Percentiles rank a stretch among this genome's conserved stretches.
Conservation (phyloP, 2,113 vertebrate genomes). For the Oxyruncus cristatus region DNA sequence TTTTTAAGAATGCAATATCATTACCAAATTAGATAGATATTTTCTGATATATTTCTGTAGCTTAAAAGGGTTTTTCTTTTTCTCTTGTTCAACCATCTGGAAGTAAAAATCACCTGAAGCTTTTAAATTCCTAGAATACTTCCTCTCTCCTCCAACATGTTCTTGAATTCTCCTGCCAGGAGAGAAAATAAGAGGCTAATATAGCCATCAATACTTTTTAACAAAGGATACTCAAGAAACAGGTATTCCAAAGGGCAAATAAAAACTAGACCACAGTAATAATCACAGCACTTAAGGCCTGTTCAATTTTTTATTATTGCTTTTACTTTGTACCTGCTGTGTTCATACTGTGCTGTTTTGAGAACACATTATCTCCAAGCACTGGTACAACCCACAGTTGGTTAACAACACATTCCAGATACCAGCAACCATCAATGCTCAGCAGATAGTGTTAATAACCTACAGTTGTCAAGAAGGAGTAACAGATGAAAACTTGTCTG, state of each 20-base stretch:
- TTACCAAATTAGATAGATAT: not conserved
- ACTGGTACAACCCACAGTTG: slow-evolving; percentile 26
- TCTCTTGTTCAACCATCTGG: not conserved
- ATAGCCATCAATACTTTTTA: slow-evolving; percentile 58
- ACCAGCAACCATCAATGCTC: slow-evolving; percentile 13
- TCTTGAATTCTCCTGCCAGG: slow-evolving; percentile 10
- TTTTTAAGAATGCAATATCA: not conserved
- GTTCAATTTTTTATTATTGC: slow-evolving; percentile 77
- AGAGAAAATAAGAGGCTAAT: slow-evolving; percentile 59
- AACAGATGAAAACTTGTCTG: not conserved
- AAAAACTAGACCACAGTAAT: slow-evolving; percentile 64
- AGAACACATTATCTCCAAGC: slow-evolving; percentile 66
- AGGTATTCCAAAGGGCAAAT: slow-evolving; percentile 51
- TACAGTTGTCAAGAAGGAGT: not conserved
- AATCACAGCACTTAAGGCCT: slow-evolving; percentile 69
- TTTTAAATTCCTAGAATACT: not conserved
- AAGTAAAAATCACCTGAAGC: not conserved
- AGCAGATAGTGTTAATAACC: slow-evolving; percentile 61
- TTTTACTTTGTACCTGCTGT: slow-evolving; percentile 71
- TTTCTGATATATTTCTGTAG: not conserved
- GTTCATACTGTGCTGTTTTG: slow-evolving; percentile 56
- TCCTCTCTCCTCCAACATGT: not conserved
- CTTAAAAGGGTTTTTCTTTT: not conserved
- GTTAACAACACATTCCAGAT: slow-evolving; percentile 63
- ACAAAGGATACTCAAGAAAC: slow-evolving; percentile 42